A percentile compares a stretch with the other conserved stretches of the same genome.
These are phyloP conservation scores for Aptenodytes forsteri DNA, from an alignment of 2,113 vertebrate genomes.

Conservation along the genomic window DNA sequence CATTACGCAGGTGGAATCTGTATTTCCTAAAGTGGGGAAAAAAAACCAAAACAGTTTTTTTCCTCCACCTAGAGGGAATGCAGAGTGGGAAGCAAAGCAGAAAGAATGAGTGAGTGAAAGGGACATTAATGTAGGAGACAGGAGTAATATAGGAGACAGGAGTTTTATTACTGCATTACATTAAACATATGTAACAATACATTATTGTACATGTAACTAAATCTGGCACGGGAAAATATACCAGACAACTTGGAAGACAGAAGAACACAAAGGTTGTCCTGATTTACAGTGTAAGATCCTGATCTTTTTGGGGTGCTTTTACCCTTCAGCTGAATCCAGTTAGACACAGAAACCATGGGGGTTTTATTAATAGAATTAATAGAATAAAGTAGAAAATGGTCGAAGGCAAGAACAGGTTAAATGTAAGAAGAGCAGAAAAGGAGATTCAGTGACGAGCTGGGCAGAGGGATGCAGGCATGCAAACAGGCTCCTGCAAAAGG, in stretches of 20 bases:
- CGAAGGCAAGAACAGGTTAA: neutral
- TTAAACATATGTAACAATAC: neutral
- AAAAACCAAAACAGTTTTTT: neutral
- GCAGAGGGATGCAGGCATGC: neutral
- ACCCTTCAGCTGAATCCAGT: neutral
- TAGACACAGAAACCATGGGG: neutral
- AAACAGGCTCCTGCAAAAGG: neutral
- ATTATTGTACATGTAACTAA: neutral
- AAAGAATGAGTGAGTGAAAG: neutral
- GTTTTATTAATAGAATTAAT: too few relatives aligned
- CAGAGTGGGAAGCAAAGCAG: neutral
- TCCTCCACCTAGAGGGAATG: neutral
- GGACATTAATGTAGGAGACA: neutral
- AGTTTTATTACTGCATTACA: neutral
- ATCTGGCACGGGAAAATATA: neutral
- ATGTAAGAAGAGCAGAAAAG: neutral
- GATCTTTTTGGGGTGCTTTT: neutral
- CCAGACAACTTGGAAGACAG: neutral
- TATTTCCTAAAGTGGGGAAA: neutral
- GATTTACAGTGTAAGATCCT: neutral
- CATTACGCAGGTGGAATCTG: neutral
- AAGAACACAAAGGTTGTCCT: neutral
- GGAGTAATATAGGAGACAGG: neutral
- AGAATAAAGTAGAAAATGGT: accelerated
- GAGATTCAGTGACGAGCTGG: neutral